Percentiles rank a stretch among this genome's conserved stretches.
phyloP scores from a whole-genome alignment of 2,888 invertebrate genomes.

The Urechis unicinctus region DNA sequence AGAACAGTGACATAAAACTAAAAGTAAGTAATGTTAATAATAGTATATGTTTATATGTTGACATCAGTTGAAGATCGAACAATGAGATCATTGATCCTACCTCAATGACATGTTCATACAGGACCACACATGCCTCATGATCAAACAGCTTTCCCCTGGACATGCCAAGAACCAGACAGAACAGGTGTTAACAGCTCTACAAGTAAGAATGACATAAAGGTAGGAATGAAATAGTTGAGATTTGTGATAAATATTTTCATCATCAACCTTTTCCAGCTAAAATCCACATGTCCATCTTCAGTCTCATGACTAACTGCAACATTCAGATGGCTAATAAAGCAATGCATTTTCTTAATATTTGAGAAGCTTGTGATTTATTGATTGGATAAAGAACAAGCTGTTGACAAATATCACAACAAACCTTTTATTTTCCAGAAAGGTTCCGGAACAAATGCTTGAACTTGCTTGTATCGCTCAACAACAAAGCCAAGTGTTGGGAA shows the following conservation, averaged over 20 bases:
- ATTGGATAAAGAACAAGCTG: not conserved
- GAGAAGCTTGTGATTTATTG: not conserved
- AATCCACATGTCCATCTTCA: constrained; percentile 74
- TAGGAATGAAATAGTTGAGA: not conserved
- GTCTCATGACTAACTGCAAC: constrained; percentile 65
- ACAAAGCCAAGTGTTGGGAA: constrained; percentile 99
- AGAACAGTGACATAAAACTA: not conserved
- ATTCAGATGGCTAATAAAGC: not conserved
- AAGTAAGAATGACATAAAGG: not conserved
- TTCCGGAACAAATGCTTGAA: constrained; percentile 85
- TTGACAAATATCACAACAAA: constrained; percentile 10
- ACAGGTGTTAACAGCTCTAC: not conserved
- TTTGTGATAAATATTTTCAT: not conserved
- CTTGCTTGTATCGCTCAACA: constrained; percentile 88
- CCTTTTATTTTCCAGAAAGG: constrained; percentile 84
- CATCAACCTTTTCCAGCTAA: constrained; percentile 69
- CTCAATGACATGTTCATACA: constrained; percentile 70
- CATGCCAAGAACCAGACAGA: not conserved
- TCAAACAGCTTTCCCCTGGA: constrained; percentile 73
- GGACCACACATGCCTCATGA: constrained; percentile 70
- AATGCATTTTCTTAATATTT: not conserved
- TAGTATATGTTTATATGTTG: no score
- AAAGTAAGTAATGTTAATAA: not conserved
- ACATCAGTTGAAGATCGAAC: not conserved
- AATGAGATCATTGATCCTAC: constrained; percentile 24